These are phyloP conservation scores for Rhagoletis zephyria DNA, from an alignment of 1,140 invertebrate species.

Conservation along the genomic window DNA sequence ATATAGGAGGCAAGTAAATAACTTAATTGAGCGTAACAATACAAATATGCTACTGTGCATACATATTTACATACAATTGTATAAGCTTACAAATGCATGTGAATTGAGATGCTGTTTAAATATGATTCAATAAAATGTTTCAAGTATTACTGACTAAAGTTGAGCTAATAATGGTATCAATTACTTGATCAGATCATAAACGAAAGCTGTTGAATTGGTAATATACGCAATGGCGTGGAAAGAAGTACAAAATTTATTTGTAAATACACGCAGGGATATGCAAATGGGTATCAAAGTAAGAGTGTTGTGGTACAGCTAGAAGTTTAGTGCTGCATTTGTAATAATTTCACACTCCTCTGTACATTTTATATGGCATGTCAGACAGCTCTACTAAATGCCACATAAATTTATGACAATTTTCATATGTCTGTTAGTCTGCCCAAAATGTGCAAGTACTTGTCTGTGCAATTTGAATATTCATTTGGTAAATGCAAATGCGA, in stretches of 20 bases:
- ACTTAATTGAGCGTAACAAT: conserved; percentile 40
- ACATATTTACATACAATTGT: background rate
- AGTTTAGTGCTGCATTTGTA: background rate
- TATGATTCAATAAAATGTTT: conserved; percentile 17
- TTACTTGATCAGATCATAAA: background rate
- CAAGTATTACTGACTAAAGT: background rate
- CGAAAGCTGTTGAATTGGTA: background rate
- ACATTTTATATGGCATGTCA: conserved; percentile 2
- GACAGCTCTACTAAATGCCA: conserved; percentile 14
- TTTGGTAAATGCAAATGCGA: conserved; percentile 41
- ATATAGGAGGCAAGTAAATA: background rate
- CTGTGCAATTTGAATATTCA: conserved; percentile 43
- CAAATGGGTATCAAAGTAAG: too few species aligned
- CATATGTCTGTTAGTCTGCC: background rate
- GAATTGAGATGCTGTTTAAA: background rate
- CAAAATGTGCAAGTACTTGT: background rate
- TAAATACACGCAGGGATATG: background rate
- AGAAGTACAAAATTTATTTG: background rate
- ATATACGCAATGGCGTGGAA: background rate
- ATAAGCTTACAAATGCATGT: background rate
- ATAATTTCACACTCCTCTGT: background rate
- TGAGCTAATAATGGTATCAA: conserved; percentile 27
- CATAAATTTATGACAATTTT: conserved; percentile 39
- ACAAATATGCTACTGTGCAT: background rate
- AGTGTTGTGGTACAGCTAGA: background rate